Base-by-base conservation (phyloP, 2,888 invertebrate genomes). In the Digitonthophagus gazella region DNA sequence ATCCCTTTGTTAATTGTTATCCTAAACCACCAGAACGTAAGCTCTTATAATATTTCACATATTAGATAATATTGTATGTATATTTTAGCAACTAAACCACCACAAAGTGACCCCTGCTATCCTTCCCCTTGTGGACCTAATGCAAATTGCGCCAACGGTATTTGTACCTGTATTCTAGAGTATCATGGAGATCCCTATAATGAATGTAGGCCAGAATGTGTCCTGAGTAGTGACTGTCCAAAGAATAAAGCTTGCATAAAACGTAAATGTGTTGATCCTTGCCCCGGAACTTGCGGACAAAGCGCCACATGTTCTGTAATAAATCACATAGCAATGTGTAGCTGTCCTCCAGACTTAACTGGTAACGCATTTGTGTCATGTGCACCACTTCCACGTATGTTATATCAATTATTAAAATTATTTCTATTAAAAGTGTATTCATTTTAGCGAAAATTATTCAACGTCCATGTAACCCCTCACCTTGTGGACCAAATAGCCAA, bases 261-360 rank as follows among this genome's bases (percentile, higher is more conserved):
- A 71, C 91, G 90, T 69, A 93, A 93, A 82, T 96, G 96, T 78
- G 83, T 87, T n/a, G 89, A 95, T 82, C 95, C 95, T 3, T 95
- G 95, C 76, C 88, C 89, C n/a, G 91, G 91, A 72, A 90, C 91
- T 76, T 95, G 95, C 78, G 95, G 93, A 5, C 83, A 86, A 66
- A 90, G 90, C 78, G 91, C 94, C 1, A 85, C 90, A 69, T 95
- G 95, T 78, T 89, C 90, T 76, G 91, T 92, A n/a, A 88, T 91
- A 67, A 93, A 93, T 77, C 94, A 89, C 72, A 84, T 87, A 68
- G 89, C 89, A 1, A 85, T 86, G 55, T 90, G 90, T 73, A 85
- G 84, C 61, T 88, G 88, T 72, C 79, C 83, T 14, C 69, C 61
- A 20, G 87, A 87, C 66, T 89, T 88, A 83, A 85, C 88, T 69